Percentiles rank a stretch among this genome's conserved stretches.
Evolutionary conservation across 2,888 invertebrate species (phyloP).

Genomic region (Hedya salicella): DNA sequence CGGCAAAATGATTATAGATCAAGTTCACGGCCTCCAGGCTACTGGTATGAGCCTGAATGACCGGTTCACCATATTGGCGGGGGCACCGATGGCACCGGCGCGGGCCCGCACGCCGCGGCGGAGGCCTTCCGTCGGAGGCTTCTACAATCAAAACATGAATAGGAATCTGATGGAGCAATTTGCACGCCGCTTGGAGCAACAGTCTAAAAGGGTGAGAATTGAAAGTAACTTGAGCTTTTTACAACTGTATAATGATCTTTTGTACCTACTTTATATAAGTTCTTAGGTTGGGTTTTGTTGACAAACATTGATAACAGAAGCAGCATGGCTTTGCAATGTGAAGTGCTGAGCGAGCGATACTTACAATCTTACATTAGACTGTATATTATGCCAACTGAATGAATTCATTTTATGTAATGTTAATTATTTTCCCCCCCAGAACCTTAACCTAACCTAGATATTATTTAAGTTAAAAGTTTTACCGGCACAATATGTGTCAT

Average conservation of each 20-base stretch:
- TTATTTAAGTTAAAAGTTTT: too few species aligned
- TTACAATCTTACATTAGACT: too few species aligned
- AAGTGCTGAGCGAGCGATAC: neutral
- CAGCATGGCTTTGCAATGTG: neutral
- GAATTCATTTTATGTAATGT: too few species aligned
- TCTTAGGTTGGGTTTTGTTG: constrained; percentile 6
- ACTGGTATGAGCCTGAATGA: constrained; percentile 72
- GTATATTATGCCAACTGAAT: too few species aligned
- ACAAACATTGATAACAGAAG: constrained; percentile 21
- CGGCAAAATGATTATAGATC: constrained; percentile 68
- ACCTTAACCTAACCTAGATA: too few species aligned
- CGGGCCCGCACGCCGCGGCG: constrained; percentile 46
- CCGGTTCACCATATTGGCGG: constrained; percentile 66
- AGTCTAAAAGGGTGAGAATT: constrained; percentile 60
- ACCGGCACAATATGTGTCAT: too few species aligned
- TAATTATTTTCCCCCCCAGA: too few species aligned
- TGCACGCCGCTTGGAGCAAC: constrained; percentile 63
- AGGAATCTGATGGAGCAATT: constrained; percentile 61
- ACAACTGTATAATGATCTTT: too few species aligned
- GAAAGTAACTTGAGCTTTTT: too few species aligned
- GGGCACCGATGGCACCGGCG: constrained; percentile 53
- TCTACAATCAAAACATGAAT: constrained; percentile 53
- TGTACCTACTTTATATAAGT: too few species aligned
- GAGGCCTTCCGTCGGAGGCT: constrained; percentile 47
- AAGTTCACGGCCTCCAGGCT: constrained; percentile 74